Evolutionary conservation across 2,888 invertebrate species (phyloP).

Genomic region (Rhimphoctona megacephalus): DNA sequence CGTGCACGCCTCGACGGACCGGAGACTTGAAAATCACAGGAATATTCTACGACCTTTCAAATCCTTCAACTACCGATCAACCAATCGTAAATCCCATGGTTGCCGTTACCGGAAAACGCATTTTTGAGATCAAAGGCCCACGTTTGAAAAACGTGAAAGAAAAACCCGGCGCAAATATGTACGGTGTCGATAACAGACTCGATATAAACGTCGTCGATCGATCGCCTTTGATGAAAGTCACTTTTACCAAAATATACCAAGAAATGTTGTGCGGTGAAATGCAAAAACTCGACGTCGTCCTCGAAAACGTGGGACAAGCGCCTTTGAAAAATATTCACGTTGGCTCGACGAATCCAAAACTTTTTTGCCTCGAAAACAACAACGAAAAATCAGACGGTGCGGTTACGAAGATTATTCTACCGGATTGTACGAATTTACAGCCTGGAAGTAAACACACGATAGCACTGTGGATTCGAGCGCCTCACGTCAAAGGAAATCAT

Average conservation of each 20-base stretch:
- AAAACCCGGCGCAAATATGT: slow-evolving; percentile 85
- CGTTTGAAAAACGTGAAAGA: slow-evolving; percentile 86
- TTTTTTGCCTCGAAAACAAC: slow-evolving; percentile 86
- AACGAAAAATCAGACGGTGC: slow-evolving; percentile 81
- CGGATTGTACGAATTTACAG: slow-evolving; percentile 83
- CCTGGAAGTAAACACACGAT: slow-evolving; percentile 86
- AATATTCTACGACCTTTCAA: slow-evolving; percentile 88
- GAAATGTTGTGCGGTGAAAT: slow-evolving; percentile 92
- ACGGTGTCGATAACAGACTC: slow-evolving; percentile 89
- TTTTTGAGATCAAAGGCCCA: slow-evolving; percentile 86
- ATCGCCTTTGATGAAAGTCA: slow-evolving; percentile 93
- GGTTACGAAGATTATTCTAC: slow-evolving; percentile 84
- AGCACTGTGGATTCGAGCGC: slow-evolving; percentile 90
- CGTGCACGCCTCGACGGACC: slow-evolving; percentile 90
- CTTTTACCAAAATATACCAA: slow-evolving; percentile 89
- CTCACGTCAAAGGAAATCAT: slow-evolving; percentile 88
- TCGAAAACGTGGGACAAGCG: slow-evolving; percentile 90
- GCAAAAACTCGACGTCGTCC: slow-evolving; percentile 88
- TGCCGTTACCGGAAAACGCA: slow-evolving; percentile 87
- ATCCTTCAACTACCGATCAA: slow-evolving; percentile 73
- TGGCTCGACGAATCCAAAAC: slow-evolving; percentile 90
- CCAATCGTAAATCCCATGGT: slow-evolving; percentile 79
- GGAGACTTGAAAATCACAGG: slow-evolving; percentile 92
- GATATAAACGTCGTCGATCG: slow-evolving; percentile 91
- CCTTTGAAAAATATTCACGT: slow-evolving; percentile 88